Conservation (phyloP, 2,113 vertebrate genomes). For the Sphyrna mokarran region DNA sequence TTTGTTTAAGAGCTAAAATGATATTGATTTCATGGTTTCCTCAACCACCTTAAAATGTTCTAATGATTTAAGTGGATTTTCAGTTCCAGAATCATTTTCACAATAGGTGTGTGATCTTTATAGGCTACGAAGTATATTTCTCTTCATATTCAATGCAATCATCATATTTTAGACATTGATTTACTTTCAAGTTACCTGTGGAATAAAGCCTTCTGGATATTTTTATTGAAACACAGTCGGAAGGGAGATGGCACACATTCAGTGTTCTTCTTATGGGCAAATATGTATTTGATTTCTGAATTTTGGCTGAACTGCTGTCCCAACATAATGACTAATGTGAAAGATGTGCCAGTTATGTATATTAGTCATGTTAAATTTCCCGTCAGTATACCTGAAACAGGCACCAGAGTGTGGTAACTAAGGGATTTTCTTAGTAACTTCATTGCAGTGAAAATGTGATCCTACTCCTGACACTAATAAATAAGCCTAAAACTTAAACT, state of each 20-base stretch:
- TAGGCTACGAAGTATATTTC: not conserved
- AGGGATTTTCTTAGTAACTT: no score
- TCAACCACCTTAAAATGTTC: not conserved
- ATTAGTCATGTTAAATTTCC: no score
- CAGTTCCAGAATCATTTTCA: not conserved
- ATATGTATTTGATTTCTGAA: not conserved
- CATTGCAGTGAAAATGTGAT: no score
- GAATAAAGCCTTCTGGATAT: not conserved
- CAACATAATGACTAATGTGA: not conserved
- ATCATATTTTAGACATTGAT: not conserved
- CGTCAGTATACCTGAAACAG: no score
- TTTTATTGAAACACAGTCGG: not conserved
- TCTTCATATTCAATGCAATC: not conserved
- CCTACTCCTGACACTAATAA: no score
- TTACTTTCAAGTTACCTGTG: not conserved
- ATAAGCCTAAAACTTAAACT: no score
- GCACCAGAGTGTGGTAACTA: no score
- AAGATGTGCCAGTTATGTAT: no score
- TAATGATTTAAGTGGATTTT: not conserved
- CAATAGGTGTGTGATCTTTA: not conserved
- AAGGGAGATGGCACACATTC: not conserved
- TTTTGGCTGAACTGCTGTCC: not conserved
- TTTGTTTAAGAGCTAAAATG: not conserved
- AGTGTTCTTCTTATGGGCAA: not conserved
- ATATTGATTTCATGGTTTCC: not conserved